Percentiles rank a stretch among this genome's conserved stretches.
Conservation (phyloP, 2,888 invertebrate species). For the Cephalotes varians region DNA sequence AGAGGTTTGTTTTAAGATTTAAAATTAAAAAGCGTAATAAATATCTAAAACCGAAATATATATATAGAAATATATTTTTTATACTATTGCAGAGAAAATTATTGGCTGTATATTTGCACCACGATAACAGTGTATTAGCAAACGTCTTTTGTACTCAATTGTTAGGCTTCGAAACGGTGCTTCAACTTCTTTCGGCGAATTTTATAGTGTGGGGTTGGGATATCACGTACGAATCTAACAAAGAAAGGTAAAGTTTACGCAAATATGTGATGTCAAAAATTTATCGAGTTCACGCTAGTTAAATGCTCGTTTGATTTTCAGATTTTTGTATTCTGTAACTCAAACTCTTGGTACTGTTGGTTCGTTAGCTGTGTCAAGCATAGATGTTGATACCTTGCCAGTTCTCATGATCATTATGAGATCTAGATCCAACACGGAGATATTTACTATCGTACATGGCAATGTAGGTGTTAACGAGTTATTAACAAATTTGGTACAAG, state of each 20-base stretch:
- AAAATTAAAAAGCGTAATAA: not conserved
- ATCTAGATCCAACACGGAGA: constrained; percentile 95
- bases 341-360: constrained; percentile 93
- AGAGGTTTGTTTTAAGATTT: constrained; percentile 87
- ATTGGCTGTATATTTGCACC: constrained; percentile 97
- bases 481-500: constrained; percentile 94
- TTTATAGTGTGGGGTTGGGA: constrained; percentile 99
- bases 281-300: not conserved
- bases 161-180: constrained; percentile 95
- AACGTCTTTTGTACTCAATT: constrained; percentile 99
- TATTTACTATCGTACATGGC: constrained; percentile 95
- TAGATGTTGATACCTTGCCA: constrained; percentile 95
- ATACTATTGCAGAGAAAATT: constrained; percentile 92
- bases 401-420: constrained; percentile 96
- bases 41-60: not conserved
- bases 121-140: constrained; percentile 97
- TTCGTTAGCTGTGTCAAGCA: constrained; percentile 93
- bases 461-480: constrained; percentile 96
- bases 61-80: not conserved
- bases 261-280: not conserved
- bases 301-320: constrained; percentile 80
- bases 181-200: constrained; percentile 95
- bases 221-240: constrained; percentile 95
- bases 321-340: constrained; percentile 92
- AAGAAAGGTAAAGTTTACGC: constrained; percentile 89